Evolutionary conservation across 1,140 invertebrate species (phyloP).

Genomic region (Augochlora pura): DNA sequence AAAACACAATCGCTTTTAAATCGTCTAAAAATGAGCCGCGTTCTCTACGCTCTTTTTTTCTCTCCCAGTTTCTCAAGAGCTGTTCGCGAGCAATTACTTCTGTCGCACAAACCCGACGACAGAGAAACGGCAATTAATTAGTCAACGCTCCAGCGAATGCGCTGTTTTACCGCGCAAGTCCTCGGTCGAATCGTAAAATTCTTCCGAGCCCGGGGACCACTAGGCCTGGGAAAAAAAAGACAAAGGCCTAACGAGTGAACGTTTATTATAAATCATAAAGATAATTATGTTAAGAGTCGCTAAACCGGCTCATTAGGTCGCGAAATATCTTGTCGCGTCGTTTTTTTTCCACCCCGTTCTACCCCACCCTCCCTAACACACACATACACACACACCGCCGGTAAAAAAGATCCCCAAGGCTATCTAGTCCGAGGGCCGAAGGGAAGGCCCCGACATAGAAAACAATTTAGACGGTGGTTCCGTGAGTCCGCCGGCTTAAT

Average conservation of each 20-base stretch:
- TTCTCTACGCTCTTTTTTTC: no score
- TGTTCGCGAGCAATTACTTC: background rate
- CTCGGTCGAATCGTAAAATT: background rate
- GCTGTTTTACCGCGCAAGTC: background rate
- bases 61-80: no score
- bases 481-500: constrained; percentile 49
- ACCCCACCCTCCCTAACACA: no score
- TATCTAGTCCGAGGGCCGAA: constrained; percentile 46
- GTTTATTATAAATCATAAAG: constrained; percentile 58
- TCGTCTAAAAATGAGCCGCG: no score
- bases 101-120: background rate
- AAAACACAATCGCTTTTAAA: no score
- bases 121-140: background rate
- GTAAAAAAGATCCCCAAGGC: constrained; percentile 44
- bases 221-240: background rate
- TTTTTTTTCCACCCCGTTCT: no score
- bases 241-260: constrained; percentile 20
- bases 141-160: background rate
- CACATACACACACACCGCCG: no score
- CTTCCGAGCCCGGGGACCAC: no score
- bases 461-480: constrained; percentile 55
- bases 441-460: constrained; percentile 46
- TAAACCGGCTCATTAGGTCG: constrained; percentile 55
- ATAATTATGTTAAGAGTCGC: constrained; percentile 59
- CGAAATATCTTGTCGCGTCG: constrained; percentile 41